A percentile compares a stretch with the other conserved stretches of the same genome.
These are phyloP conservation scores for Nephrotoma guestfalica DNA, from an alignment of 2,888 invertebrate species.

Conservation along the genomic window DNA sequence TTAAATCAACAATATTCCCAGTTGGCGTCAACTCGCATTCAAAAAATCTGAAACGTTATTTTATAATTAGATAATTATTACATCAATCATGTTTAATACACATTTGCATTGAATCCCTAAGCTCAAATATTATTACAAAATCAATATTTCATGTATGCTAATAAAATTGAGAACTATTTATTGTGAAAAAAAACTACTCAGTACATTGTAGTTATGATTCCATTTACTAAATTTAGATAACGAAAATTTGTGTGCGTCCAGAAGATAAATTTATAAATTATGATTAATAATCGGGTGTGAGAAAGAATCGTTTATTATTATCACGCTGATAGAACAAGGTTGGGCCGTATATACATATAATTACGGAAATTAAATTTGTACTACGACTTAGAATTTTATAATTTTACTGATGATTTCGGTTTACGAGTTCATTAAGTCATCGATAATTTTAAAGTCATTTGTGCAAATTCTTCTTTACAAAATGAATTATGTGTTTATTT, in stretches of 20 bases:
- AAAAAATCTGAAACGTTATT: neutral
- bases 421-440: neutral
- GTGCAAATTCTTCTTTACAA: neutral
- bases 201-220: neutral
- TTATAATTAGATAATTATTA: neutral
- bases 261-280: neutral
- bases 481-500: neutral
- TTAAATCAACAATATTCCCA: neutral
- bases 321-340: neutral
- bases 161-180: neutral
- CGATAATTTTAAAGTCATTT: neutral
- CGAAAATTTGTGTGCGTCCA: neutral
- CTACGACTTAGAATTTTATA: neutral
- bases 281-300: neutral
- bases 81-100: neutral
- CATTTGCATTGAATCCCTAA: neutral
- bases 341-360: neutral
- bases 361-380: neutral
- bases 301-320: neutral
- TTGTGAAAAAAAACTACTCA: neutral
- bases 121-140: neutral
- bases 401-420: neutral
- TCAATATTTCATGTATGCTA: neutral
- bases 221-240: neutral
- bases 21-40: neutral